Evolutionary conservation across 2,797 vertebrate genomes (phyloP).

Genomic region (Delichon dasypus): DNA sequence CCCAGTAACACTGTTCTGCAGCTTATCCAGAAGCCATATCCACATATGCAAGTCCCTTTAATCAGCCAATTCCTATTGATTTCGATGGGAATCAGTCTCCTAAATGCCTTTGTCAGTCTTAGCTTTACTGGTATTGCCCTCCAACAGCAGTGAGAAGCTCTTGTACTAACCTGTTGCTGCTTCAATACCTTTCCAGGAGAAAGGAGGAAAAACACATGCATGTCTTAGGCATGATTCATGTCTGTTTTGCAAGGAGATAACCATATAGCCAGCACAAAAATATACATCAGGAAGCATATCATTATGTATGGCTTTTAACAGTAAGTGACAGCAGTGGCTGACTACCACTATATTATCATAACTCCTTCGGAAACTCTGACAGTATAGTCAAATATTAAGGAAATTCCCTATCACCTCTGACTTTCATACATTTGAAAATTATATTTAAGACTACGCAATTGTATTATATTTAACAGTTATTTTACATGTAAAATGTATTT

Average conservation of each 20-base stretch:
- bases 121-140: not conserved
- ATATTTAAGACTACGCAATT: not conserved
- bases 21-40: not conserved
- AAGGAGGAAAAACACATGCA: not conserved
- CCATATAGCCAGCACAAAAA: not conserved
- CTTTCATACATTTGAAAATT: not conserved
- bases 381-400: not conserved
- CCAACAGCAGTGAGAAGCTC: not conserved
- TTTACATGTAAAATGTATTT: not conserved
- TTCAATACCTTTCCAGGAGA: not conserved
- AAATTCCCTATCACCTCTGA: not conserved
- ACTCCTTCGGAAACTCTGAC: not conserved
- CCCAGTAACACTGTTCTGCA: not conserved
- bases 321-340: not conserved
- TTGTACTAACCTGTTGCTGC: not conserved
- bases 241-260: not conserved
- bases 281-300: not conserved
- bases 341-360: not conserved
- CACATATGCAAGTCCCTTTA: not conserved
- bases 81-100: not conserved
- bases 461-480: not conserved
- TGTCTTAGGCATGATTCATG: not conserved
- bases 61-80: not conserved
- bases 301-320: not conserved
- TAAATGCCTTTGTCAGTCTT: not conserved